A percentile compares a stretch with the other conserved stretches of the same genome.
phyloP scores from a whole-genome alignment of 2,113 vertebrate genomes.

The Syngnathus scovelli region DNA sequence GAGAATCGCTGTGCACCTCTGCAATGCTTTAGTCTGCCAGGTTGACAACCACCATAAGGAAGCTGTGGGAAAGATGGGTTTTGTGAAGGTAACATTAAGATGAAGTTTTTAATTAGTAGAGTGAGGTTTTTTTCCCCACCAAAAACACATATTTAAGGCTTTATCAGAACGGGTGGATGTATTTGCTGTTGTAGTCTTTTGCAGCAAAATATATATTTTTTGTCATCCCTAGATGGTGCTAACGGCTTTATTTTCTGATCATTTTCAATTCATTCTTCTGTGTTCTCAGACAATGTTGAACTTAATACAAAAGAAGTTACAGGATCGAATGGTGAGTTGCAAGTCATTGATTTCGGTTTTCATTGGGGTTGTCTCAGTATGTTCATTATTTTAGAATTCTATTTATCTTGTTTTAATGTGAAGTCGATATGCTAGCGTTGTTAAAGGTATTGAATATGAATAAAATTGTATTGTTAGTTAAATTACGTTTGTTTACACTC shows the following conservation, averaged over 20 bases:
- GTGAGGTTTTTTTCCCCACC: too few species aligned
- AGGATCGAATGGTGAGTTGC: conserved; percentile 85
- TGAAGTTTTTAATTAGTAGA: neutral
- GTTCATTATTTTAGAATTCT: neutral
- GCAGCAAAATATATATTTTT: neutral
- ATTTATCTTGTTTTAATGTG: neutral
- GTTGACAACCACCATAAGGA: conserved; percentile 99
- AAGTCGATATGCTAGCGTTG: neutral
- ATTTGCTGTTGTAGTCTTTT: too few species aligned
- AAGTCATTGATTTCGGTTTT: neutral
- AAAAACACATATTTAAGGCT: too few species aligned
- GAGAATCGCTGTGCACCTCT: conserved; percentile 94
- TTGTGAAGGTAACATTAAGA: conserved; percentile 81
- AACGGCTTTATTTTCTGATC: neutral
- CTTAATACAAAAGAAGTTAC: conserved; percentile 93
- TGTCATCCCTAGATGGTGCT: neutral
- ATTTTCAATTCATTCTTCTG: neutral
- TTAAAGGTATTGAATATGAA: too few species aligned
- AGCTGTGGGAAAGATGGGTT: conserved; percentile 97
- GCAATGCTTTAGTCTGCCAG: conserved; percentile 95
- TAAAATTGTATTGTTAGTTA: neutral
- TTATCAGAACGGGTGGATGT: too few species aligned
- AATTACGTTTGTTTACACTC: neutral
- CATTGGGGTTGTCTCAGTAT: neutral
- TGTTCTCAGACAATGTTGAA: conserved; percentile 88